Evolutionary conservation across 2,888 invertebrate genomes (phyloP), one percentile per base, ranked within the genome.

Genomic region (Pterostichus madidus): DNA sequence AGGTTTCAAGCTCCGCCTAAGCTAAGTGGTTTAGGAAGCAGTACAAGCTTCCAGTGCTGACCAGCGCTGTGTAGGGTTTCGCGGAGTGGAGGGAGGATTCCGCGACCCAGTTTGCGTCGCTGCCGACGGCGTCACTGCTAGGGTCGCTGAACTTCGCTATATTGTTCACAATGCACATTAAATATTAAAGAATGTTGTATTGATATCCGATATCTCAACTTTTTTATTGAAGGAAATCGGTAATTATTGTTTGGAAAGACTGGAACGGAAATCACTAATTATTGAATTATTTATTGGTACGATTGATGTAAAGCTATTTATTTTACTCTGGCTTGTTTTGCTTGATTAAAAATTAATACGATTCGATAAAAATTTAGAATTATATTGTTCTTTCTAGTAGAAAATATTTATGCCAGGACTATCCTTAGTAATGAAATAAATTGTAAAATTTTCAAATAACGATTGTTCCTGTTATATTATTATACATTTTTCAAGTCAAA

Each of bases 111-210:
- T 49, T 49, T n/a, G 31, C 6, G 64, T 31, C 31, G 75, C 49
- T n/a, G 32, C 75, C 75, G 32, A 75, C 24, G 8, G 39, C 75
- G 31, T 52, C 49, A 75, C 46, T 24, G 10, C 15, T 8, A 75
- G 75, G 75, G 75, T 75, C 46, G 75, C 52, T 75, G 75, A 75
- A 46, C 75, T 13, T 49, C 46, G 49, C 24, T 49, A 49, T 73
- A 39, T 71, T 71, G 39, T 39, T 32, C 39, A 10, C 49, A 8
- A 49, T 49, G 49, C 11, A 13, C n/a, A 68, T 68, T 68, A 68
- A 68, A 68, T 68, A 68, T 68, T 68, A 35, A 68, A 35, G 49
- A 49, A 49, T 49, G 13, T 13, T n/a, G 49, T 49, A 49, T 49
- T 49, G 49, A 49, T 49, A 49, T 49, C 5, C 49, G 11, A 49